Evolutionary conservation across 2,797 vertebrate species (phyloP).

Genomic region (Cryptoblepharus egeriae): DNA sequence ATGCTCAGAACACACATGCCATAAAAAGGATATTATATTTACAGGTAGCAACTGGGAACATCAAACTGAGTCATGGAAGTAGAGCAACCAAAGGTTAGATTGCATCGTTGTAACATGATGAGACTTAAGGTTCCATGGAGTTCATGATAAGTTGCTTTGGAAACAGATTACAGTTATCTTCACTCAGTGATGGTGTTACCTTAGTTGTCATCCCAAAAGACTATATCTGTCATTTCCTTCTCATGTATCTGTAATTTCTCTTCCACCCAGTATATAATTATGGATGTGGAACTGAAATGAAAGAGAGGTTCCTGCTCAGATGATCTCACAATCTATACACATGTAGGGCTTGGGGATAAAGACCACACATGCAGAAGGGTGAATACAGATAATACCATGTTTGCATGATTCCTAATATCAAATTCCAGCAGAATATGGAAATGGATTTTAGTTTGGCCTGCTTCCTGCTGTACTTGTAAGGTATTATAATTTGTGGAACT

Average conservation of each 20-base stretch:
- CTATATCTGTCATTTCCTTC: not conserved
- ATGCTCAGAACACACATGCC: not conserved
- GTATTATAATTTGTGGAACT: too few species aligned
- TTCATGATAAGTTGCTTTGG: constrained; percentile 22
- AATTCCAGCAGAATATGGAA: too few species aligned
- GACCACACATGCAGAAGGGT: too few species aligned
- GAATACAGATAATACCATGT: too few species aligned
- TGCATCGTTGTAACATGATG: not conserved
- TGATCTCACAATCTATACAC: not conserved
- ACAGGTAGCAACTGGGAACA: constrained; percentile 22
- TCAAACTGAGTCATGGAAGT: not conserved
- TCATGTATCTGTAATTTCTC: fast-evolving
- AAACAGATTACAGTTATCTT: not conserved
- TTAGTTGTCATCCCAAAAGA: constrained; percentile 6
- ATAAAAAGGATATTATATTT: constrained; percentile 35
- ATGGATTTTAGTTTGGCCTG: too few species aligned
- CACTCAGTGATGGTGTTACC: not conserved
- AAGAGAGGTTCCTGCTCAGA: not conserved
- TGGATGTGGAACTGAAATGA: not conserved
- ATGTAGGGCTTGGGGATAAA: not conserved
- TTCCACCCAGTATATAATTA: not conserved
- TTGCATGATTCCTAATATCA: too few species aligned
- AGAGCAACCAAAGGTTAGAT: constrained; percentile 18
- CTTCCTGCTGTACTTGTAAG: too few species aligned
- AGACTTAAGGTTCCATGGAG: not conserved